These are phyloP conservation scores for Diglossa cyanea DNA, from an alignment of 2,797 vertebrate genomes.

Conservation along the genomic window DNA sequence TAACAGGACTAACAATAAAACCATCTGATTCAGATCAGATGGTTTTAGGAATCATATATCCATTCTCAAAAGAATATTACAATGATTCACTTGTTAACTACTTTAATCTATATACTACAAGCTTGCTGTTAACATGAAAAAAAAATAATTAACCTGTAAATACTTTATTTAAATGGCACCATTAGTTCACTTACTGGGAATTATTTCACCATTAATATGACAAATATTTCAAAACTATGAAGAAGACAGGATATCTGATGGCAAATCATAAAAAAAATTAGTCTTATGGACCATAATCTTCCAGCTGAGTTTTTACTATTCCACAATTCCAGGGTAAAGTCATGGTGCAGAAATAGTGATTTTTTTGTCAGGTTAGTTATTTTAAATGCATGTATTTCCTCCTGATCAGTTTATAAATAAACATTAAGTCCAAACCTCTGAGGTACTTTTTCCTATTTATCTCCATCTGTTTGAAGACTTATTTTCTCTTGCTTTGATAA, in stretches of 20 bases:
- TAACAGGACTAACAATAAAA: neutral
- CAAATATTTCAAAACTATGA: neutral
- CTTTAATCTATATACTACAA: neutral
- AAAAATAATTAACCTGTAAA: neutral
- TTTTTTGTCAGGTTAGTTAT: neutral
- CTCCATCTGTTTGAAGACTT: neutral
- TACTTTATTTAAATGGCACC: neutral
- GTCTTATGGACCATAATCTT: neutral
- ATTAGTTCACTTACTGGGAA: neutral
- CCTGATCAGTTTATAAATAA: neutral
- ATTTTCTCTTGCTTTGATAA: neutral
- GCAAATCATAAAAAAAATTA: neutral
- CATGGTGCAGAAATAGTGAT: neutral
- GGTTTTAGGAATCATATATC: neutral
- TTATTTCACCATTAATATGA: neutral
- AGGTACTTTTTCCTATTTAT: neutral
- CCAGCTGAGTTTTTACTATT: neutral
- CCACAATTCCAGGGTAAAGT: neutral
- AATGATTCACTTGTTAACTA: neutral
- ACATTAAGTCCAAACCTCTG: neutral
- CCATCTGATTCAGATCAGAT: neutral
- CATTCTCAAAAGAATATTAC: neutral
- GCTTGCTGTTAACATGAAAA: neutral
- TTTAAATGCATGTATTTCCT: neutral
- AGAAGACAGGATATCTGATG: neutral